Conservation (phyloP, 2,113 vertebrate genomes). For the Phyllostomus discolor region DNA sequence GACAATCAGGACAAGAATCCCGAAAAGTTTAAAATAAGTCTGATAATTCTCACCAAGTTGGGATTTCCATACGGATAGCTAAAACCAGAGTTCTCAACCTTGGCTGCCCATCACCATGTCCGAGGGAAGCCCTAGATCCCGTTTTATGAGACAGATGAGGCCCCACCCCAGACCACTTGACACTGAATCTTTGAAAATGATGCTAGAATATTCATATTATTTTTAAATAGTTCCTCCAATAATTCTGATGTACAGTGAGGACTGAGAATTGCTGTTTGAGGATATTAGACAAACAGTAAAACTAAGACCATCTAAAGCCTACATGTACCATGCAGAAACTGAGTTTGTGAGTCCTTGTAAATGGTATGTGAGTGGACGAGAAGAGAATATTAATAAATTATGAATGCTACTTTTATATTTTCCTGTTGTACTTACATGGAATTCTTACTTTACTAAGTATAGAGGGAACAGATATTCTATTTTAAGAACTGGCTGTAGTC, state of each 20-base stretch:
- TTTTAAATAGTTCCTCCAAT: background rate
- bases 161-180: background rate
- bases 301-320: background rate
- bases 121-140: background rate
- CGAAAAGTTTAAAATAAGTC: background rate
- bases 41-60: background rate
- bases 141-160: background rate
- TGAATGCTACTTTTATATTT: background rate
- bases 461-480: background rate
- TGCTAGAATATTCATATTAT: background rate
- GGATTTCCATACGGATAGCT: background rate
- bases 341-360: background rate
- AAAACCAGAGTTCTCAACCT: background rate
- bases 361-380: background rate
- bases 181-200: background rate
- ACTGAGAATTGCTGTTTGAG: background rate
- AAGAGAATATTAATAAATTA: background rate
- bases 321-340: background rate
- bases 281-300: background rate
- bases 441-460: background rate
- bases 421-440: background rate
- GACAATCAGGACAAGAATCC: background rate
- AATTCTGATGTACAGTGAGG: background rate
- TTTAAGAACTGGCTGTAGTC: background rate
- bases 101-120: background rate